phyloP scores from a whole-genome alignment of 2,888 invertebrate genomes.

The Brachyopa scutellaris region DNA sequence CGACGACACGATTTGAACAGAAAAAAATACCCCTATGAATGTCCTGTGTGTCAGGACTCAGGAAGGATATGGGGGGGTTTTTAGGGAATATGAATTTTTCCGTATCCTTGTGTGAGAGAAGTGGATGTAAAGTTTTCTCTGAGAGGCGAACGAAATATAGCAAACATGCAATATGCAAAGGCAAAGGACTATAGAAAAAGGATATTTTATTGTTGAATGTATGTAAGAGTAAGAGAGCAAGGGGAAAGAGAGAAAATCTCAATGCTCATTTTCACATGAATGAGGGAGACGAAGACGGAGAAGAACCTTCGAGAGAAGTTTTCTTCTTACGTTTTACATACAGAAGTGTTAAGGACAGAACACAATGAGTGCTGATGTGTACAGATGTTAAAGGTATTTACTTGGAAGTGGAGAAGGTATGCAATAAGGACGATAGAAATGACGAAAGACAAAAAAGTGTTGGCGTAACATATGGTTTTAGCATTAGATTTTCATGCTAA shows the following conservation, averaged over 20 bases:
- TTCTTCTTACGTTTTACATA: constrained; percentile 10
- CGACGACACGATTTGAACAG: constrained; percentile 51
- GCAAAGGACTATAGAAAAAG: constrained; percentile 1
- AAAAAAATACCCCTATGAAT: constrained; percentile 60
- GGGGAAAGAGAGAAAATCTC: neutral
- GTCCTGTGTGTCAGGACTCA: constrained; percentile 31
- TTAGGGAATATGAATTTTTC: constrained; percentile 47
- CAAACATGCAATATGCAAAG: neutral
- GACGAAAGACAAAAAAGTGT: neutral
- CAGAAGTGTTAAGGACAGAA: neutral
- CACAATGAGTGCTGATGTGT: constrained; percentile 12
- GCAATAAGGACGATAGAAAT: neutral
- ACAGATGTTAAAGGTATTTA: no score
- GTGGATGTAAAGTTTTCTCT: constrained; percentile 50
- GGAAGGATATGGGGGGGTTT: constrained; percentile 8
- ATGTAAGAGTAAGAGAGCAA: neutral
- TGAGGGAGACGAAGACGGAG: neutral
- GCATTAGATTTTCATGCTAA: no score
- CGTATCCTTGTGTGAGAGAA: constrained; percentile 45
- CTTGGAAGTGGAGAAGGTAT: constrained; percentile 8
- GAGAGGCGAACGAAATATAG: constrained; percentile 38
- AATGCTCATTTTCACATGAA: constrained; percentile 14
- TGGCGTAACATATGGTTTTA: neutral
- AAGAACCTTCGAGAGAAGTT: constrained; percentile 1
- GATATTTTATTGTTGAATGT: neutral